These are phyloP conservation scores for Meleagris gallopavo DNA, from an alignment of 2,113 vertebrate genomes.

Conservation along the genomic window DNA sequence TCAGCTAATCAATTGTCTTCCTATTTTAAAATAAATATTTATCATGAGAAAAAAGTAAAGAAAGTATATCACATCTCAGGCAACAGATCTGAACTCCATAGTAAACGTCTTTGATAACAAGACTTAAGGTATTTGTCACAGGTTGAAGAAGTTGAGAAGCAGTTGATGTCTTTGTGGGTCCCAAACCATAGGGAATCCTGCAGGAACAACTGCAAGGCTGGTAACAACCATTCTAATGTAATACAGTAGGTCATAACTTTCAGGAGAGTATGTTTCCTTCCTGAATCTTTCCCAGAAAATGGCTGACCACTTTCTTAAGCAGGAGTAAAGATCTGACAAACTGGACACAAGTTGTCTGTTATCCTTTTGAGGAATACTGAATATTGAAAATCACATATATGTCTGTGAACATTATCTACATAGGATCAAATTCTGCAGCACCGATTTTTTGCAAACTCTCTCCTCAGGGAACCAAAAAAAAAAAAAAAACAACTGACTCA, in stretches of 20 bases:
- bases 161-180: not conserved
- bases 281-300: not conserved
- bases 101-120: not conserved
- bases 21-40: not conserved
- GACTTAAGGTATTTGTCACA: not conserved
- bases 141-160: not conserved
- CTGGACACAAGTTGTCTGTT: not conserved
- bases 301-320: not conserved
- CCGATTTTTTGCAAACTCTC: not conserved
- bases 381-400: not conserved
- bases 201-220: not conserved
- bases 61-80: not conserved
- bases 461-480: not conserved
- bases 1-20: not conserved
- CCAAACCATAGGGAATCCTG: not conserved
- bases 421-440: slow-evolving; percentile 8
- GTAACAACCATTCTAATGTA: not conserved
- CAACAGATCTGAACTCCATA: not conserved
- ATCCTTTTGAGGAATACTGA: not conserved
- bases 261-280: not conserved
- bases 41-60: not conserved
- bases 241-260: not conserved
- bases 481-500: not conserved
- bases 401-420: not conserved
- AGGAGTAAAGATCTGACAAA: not conserved